Evolutionary conservation across 2,113 vertebrate genomes (phyloP).

Genomic region (Gymnobelideus leadbeateri): DNA sequence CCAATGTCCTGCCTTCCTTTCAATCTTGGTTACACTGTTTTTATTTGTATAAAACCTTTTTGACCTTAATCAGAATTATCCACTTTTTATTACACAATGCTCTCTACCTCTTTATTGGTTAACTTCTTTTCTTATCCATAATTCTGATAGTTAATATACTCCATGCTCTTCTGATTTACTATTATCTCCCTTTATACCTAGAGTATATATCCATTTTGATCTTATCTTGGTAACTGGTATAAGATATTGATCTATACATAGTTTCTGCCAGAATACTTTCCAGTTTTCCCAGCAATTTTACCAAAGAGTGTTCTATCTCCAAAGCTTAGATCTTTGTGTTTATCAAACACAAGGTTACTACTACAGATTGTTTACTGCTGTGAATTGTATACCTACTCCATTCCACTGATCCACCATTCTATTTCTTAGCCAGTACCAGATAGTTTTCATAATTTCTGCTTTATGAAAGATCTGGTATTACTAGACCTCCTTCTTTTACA

Average conservation of each 20-base stretch:
- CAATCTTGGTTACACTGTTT: neutral
- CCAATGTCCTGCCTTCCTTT: neutral
- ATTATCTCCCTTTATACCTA: neutral
- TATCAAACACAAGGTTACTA: neutral
- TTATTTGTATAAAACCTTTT: neutral
- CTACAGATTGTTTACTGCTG: neutral
- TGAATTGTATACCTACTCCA: neutral
- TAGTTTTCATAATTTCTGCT: neutral
- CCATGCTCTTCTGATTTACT: neutral
- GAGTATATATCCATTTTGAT: neutral
- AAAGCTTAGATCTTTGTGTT: neutral
- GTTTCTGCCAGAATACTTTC: neutral
- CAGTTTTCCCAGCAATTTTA: neutral
- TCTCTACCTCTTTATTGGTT: neutral
- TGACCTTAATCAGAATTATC: neutral
- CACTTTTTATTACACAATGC: neutral
- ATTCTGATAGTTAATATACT: neutral
- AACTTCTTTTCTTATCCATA: neutral
- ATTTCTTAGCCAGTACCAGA: neutral
- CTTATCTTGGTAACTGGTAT: neutral
- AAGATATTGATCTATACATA: neutral
- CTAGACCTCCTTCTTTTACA: neutral
- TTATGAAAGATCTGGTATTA: neutral
- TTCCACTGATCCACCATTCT: neutral
- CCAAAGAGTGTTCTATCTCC: neutral